Evolutionary conservation across 2,113 vertebrate species (phyloP).

Genomic region (Semicossyphus pulcher): DNA sequence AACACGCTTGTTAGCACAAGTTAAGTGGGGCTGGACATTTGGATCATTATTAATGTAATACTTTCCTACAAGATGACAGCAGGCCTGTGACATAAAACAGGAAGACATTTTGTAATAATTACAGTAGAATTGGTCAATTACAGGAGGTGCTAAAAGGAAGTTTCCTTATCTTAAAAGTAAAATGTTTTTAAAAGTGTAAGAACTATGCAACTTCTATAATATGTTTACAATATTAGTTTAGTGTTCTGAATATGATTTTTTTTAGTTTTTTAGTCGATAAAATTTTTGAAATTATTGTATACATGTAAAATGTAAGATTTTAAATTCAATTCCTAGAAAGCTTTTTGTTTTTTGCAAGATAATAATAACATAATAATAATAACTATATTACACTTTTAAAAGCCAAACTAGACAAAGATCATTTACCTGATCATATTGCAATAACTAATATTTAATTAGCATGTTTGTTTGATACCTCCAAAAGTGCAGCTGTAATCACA

Average conservation of each 20-base stretch:
- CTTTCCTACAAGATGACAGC: no score
- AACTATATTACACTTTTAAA: not conserved
- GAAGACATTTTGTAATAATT: no score
- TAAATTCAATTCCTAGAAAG: not conserved
- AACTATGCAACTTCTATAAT: no score
- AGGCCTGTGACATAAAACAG: no score
- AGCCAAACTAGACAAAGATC: not conserved
- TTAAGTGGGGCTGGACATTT: constrained; percentile 11
- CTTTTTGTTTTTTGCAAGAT: not conserved
- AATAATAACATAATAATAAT: not conserved
- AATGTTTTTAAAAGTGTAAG: no score
- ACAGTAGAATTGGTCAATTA: no score
- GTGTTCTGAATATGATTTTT: not conserved
- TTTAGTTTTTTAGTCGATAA: fast-evolving
- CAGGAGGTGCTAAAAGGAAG: no score
- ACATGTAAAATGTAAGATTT: not conserved
- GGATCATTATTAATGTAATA: constrained; percentile 6
- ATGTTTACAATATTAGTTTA: no score
- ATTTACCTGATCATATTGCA: not conserved
- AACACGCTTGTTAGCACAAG: not conserved
- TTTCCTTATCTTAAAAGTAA: no score
- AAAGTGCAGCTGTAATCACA: no score
- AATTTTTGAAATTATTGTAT: no score
- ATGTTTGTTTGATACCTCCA: no score
- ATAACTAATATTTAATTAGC: not conserved